Evolutionary conservation across 2,797 vertebrate genomes (phyloP), one percentile per base, ranked within the genome.

Genomic region (Gymnodraco acuticeps): DNA sequence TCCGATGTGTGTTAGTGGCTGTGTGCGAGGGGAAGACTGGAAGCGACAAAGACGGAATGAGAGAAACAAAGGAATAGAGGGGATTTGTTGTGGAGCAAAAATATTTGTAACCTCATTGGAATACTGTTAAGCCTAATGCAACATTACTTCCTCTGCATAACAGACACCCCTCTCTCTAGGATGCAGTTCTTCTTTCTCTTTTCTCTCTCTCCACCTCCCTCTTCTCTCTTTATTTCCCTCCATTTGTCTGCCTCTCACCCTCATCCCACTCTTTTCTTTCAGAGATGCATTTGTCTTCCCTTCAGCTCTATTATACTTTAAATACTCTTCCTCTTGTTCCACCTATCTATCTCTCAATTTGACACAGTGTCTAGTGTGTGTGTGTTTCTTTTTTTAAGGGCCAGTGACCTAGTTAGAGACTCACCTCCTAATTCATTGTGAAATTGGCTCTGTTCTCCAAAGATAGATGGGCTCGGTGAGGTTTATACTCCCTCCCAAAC

Each of bases 351-450:
- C 46, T 58, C 38, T 59, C 58, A 59, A 58, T 72, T 76, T 3
- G 19, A 70, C 55, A 74, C 70, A 33, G 33, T 20, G 41, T 56
- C 43, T 64, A 62, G 53, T 53, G 27, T 16, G 33, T 58, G 62
- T 62, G 6, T 66, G 50, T 64, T 52, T 12, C 42, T 50, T 62
- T 59, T 8, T 19, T 60, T 72, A 48, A 74, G 64, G 82, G 64
- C 77, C 60, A 20, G 31, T 91, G 90, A 89, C 88, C 89, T 83
- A 91, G 68, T 90, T 89, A 77, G 73, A 80, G 74, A 76, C 80
- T 85, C 80, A 89, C 88, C 85, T 88, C 78, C 71, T 90, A 89
- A 88, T 90, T 87, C 87, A 81, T 87, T 86, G 84, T 89, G 87
- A 90, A 89, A 91, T 89, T 84, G 84, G 59, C 60, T 89, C 70